Evolutionary conservation across 2,797 vertebrate genomes (phyloP), one percentile per base, ranked within the genome.

Genomic region (Oryzias dopingdopingensis): DNA sequence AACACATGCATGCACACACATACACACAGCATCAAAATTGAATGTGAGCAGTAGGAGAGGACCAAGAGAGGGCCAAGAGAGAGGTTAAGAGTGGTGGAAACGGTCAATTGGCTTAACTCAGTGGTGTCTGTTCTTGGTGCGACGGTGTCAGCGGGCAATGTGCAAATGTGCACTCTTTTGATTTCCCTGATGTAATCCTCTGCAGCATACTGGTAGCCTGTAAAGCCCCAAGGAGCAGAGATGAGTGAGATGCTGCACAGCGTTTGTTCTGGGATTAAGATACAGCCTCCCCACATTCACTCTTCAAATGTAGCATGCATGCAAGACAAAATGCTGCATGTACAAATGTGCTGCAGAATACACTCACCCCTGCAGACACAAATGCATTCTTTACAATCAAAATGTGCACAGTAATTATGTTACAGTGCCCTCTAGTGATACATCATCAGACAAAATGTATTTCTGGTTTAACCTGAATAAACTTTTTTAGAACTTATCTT

Each of bases 211-310:
- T 61, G 74, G 70, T 63, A 23, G 62, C 61, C 52, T 22, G 7
- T 51, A 26, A 73, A 71, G 65, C 65, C 74, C 65, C 56, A 1
- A 47, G 61, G 59, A 71, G 56, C 60, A 67, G 67, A 81, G 74
- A 77, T 71, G 78, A 81, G 70, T 64, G 57, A 79, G 72, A 63
- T 26, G 10, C 41, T 41, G 58, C 53, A 42, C 37, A 6, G 43
- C 69, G 82, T 83, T 86, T 86, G 82, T 78, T 79, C 76, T 77
- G 56, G 79, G 85, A 81, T 86, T 82, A 84, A 76, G 76, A 79
- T 73, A 72, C 63, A 62, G 56, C 63, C 62, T 69, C 62, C 48
- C 67, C 44, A 3, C 54, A 14, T 63, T 66, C 41, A 57, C 58
- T 74, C 67, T 63, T 77, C 50, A 78, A 79, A 81, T 81, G 72